These are phyloP conservation scores for Drosophila neonasuta DNA, from an alignment of 2,888 invertebrate species.

Conservation along the genomic window DNA sequence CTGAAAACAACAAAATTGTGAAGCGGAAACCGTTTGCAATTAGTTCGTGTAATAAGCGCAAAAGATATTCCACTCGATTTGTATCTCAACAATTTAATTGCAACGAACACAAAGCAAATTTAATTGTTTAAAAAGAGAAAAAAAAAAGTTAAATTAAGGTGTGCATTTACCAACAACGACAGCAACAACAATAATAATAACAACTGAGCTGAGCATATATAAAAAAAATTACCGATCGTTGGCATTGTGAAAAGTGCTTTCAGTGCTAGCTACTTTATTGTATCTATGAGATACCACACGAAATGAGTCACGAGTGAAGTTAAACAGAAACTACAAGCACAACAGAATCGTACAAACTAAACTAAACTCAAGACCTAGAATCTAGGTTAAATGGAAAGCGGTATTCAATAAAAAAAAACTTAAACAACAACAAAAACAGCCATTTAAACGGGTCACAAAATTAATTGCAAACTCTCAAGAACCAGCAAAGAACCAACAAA, in stretches of 20 bases:
- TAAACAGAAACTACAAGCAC: constrained; percentile 16
- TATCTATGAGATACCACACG: constrained; percentile 50
- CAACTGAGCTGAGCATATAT: constrained; percentile 16
- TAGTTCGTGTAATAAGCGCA: constrained; percentile 54
- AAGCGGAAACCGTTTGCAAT: constrained; percentile 55
- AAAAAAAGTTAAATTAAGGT: constrained; percentile 43
- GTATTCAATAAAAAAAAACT: constrained; percentile 10
- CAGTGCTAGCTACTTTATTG: constrained; percentile 33
- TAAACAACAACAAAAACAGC: constrained; percentile 4
- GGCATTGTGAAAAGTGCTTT: constrained; percentile 41
- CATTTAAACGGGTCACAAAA: constrained; percentile 36
- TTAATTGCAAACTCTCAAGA: constrained; percentile 38
- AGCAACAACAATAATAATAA: constrained; percentile 19
- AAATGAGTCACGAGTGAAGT: constrained; percentile 48
- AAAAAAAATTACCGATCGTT: constrained; percentile 40
- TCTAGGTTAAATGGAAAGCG: constrained; percentile 63
- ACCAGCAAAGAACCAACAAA: constrained; percentile 1
- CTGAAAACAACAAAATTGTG: constrained; percentile 27
- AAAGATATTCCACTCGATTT: constrained; percentile 41
- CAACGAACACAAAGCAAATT: constrained; percentile 47
- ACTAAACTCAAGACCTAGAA: constrained; percentile 36
- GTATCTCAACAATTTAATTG: constrained; percentile 58
- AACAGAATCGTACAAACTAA: neutral
- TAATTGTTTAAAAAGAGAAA: constrained; percentile 57
- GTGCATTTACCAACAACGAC: constrained; percentile 48